Conservation (phyloP, 2,113 vertebrate species). For the Phoenicopterus ruber region DNA sequence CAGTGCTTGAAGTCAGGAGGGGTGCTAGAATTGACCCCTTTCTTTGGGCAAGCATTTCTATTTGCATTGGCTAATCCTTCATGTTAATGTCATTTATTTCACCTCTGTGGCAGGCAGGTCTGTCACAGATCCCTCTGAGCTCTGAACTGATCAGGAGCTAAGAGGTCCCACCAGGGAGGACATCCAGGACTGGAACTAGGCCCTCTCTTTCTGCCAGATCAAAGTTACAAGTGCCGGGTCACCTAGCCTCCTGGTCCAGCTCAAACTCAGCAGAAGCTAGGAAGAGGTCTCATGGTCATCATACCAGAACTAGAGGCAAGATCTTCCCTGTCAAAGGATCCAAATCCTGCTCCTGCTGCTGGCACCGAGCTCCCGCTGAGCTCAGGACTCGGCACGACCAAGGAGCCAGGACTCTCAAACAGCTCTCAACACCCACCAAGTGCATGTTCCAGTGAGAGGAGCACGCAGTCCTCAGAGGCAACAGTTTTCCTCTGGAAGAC, state of each 20-base stretch:
- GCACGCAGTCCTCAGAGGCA: not conserved
- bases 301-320: not conserved
- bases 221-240: not conserved
- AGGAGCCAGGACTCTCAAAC: not conserved
- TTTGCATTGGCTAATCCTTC: not conserved
- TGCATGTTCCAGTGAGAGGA: not conserved
- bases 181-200: not conserved
- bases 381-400: not conserved
- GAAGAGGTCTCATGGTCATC: not conserved
- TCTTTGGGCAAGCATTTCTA: not conserved
- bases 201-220: not conserved
- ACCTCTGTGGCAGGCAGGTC: not conserved
- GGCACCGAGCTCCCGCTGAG: not conserved
- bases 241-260: not conserved
- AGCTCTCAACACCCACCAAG: accelerated
- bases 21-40: not conserved
- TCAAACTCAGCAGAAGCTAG: not conserved
- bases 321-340: not conserved
- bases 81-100: not conserved
- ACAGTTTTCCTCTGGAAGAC: not conserved
- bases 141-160: not conserved
- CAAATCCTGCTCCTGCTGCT: not conserved
- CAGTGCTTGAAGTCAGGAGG: not conserved
- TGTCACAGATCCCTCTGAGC: not conserved
- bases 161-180: not conserved